Base-by-base conservation (phyloP, 2,888 invertebrate genomes). In the Meteorus colon region DNA sequence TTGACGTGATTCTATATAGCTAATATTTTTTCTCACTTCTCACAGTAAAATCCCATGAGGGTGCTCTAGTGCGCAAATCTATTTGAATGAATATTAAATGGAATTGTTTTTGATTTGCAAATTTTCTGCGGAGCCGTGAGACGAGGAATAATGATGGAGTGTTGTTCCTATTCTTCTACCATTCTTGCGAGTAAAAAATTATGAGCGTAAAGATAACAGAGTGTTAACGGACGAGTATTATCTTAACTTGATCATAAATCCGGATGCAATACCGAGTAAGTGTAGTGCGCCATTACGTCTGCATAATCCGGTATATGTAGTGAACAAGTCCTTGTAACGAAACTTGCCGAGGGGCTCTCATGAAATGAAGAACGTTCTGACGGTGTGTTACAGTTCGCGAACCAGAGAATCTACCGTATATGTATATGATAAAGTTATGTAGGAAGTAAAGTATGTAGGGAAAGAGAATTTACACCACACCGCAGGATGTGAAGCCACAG, bases 331-430 rank as follows among this genome's bases (percentile, higher is more conserved):
- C 71, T 80, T 77, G 80, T 79, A 78, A 78, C 80, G 79, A 81
- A 81, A 81, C 77, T 80, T 78, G 80, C 81, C 79, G 72, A 75
- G 71, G 75, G 74, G 70, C 75, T n/a, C 78, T 77, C 74, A 69
- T 48, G 69, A 77, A 81, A 80, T 80, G 81, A 81, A 82, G 81
- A 82, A 82, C 80, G 80, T 78, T 79, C 78, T 73, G 74, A 77
- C 77, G 77, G 80, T 77, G 76, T 77, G 77, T 78, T 80, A 78
- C 78, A 80, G 77, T 79, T 79, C 70, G 80, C 80, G 79, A 75
- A 77, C 66, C 41, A 41, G 62, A 69, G 75, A 79, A 77, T 77
- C 63, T 63, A 63, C 63, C 55, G 27, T 34, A 51, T 51, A 74
- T 65, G 63, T 67, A 69, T 65, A 12, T 19, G 55, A 24, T 55